Percentiles rank a stretch among this genome's conserved stretches.
These are phyloP conservation scores for Invenusta paracnida DNA, from an alignment of 2,888 invertebrate genomes.

Conservation along the genomic window DNA sequence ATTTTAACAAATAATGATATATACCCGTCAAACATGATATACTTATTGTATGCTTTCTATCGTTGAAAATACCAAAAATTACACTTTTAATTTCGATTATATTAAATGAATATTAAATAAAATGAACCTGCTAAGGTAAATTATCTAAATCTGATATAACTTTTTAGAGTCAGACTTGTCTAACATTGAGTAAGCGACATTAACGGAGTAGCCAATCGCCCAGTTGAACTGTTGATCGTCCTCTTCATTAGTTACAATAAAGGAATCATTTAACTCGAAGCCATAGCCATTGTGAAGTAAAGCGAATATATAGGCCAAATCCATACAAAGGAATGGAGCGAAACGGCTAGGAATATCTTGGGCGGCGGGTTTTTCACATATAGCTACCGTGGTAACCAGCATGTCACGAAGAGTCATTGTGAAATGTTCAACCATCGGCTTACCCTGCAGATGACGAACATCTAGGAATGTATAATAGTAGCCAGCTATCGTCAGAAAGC, in stretches of 20 bases:
- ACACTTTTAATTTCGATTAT: background rate
- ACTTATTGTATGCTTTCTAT: background rate
- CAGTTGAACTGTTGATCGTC: background rate
- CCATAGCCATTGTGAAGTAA: slow-evolving; percentile 40
- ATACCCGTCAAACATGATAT: background rate
- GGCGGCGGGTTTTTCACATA: slow-evolving; percentile 7
- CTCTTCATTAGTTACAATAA: background rate
- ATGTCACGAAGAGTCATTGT: background rate
- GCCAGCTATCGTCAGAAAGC: slow-evolving; percentile 23
- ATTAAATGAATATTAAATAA: background rate
- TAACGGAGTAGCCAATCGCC: background rate
- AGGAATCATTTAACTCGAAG: slow-evolving; percentile 9
- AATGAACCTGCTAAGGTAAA: background rate
- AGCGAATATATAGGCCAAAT: slow-evolving; percentile 34
- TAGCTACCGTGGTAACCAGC: background rate
- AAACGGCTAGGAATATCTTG: background rate
- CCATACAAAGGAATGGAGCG: slow-evolving; percentile 30
- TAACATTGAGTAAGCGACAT: background rate
- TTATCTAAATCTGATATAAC: too few relatives aligned
- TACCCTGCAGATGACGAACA: background rate
- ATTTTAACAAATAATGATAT: too few relatives aligned
- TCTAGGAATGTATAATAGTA: slow-evolving; percentile 14
- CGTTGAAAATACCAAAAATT: too few relatives aligned
- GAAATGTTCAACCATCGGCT: background rate
- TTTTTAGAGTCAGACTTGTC: too few relatives aligned